Base-by-base conservation (phyloP, 2,888 invertebrate species). In the Steromphala cineraria region DNA sequence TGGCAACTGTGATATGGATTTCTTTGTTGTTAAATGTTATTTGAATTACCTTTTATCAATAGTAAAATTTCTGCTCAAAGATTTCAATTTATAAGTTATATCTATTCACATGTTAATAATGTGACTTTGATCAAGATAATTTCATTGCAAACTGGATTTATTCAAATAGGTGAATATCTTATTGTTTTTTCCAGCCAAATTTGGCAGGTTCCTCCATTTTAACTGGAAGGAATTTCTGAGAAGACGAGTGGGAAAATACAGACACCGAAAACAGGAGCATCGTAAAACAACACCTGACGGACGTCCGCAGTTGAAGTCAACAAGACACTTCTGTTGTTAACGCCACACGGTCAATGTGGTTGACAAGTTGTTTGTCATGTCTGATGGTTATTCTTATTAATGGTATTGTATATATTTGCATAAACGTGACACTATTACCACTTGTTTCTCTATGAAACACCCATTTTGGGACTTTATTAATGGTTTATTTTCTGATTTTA, bases 211-310 rank as follows among this genome's bases (percentile, higher is more conserved):
- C 46, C 46, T 46, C 79, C 24, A 55, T 79, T 56, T 56, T 79
- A 36, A 79, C 79, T 74, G 79, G 79, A 31, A 28, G 75, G 40
- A 79, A 79, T 56, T 79, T 75, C 17, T 79, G 56, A 79, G 56
- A n/a, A n/a, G n/a, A 53, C 19, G 75, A 74, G 19, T 36, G 75
- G 55, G 55, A 13, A n/a, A n/a, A 13, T 46, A 13, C 5, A 46
- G 13, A 46, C 8, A 46, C 46, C 46, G 46, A 46, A n/a, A n/a
- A 46, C 46, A 46, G 13, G 46, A 46, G 46, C 4, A 46, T 46
- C 10, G 46, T 46, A 46, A 46, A 8, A 7, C 31, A 36, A 71
- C 10, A 10, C 71, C n/a, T 71, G 31, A 40, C 31, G 31, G n/a
- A 71, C 28, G 1, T 15, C 28, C 36, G 71, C 36, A 19, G 71